phyloP scores from a whole-genome alignment of 2,797 vertebrate species.

The Syndactyla subalaris region DNA sequence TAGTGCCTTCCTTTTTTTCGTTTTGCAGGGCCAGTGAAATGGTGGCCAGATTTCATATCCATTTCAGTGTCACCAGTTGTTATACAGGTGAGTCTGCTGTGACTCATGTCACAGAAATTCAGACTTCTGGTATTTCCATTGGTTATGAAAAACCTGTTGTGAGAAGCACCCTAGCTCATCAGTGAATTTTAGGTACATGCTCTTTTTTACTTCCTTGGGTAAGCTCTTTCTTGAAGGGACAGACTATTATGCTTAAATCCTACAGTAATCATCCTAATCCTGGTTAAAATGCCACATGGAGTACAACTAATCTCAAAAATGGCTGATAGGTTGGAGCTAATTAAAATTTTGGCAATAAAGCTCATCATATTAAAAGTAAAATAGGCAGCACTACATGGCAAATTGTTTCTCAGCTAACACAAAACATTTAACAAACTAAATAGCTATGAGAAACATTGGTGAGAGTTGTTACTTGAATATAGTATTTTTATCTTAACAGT shows the following conservation, averaged over 20 bases:
- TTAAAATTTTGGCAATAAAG: background rate
- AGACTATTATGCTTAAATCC: background rate
- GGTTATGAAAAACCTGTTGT: background rate
- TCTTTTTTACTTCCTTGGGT: background rate
- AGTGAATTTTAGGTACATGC: background rate
- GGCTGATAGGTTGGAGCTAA: background rate
- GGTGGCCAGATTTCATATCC: background rate
- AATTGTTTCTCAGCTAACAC: background rate
- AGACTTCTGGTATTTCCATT: background rate
- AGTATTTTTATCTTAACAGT: background rate
- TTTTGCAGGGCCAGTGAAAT: background rate
- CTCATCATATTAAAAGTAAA: background rate
- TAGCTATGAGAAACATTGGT: background rate
- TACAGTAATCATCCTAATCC: background rate
- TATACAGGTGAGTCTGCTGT: background rate
- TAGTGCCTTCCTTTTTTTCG: background rate
- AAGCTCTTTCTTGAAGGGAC: background rate
- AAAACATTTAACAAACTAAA: background rate
- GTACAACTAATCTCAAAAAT: background rate
- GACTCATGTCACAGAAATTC: background rate
- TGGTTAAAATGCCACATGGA: background rate
- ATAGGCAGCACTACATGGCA: background rate
- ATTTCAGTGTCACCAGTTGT: background rate
- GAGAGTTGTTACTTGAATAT: background rate
- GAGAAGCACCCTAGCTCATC: background rate